Base-by-base conservation (phyloP, 1,140 invertebrate species). In the Brachystomella parvula region DNA sequence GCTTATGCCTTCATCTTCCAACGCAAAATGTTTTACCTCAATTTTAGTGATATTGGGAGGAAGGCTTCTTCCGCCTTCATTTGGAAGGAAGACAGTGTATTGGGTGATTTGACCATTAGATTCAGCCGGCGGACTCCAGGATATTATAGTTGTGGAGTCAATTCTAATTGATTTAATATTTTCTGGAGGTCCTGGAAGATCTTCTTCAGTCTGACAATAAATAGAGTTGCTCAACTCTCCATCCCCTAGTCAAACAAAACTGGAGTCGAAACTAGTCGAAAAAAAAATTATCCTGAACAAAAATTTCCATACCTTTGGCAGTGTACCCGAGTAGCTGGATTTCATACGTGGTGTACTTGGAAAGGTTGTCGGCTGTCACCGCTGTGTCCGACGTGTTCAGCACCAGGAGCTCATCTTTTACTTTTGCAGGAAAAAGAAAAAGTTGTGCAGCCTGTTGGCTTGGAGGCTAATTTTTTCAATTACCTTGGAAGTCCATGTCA, bases 261-360 rank as follows among this genome's bases (percentile, higher is more conserved):
- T n/a, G n/a, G n/a, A n/a, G n/a, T n/a, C n/a, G n/a, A n/a, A n/a
- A n/a, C n/a, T n/a, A n/a, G n/a, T n/a, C n/a, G n/a, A n/a, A n/a
- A n/a, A n/a, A n/a, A n/a, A n/a, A n/a, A n/a, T n/a, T n/a, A n/a
- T n/a, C n/a, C n/a, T n/a, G n/a, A n/a, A n/a, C n/a, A n/a, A n/a
- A n/a, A n/a, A n/a, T n/a, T 19, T 19, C 6, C 21, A 24, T 53
- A 53, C 49, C 49, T 26, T 53, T 53, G 24, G 86, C 82, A 1
- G 93, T 96, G 77, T 85, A 93, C 3, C 91, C 92, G 69, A 90
- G 81, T 15, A 94, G 85, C 77, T 90, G 87, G 49, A 96, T 86
- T 56, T 89, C 94, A 77, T 96, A 97, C 80, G 96, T 96, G n/a
- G 91, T 93, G 77, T 86, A 93, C 72, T 91, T 89, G 68, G 85